A percentile compares a stretch with the other conserved stretches of the same genome.
Conservation (phyloP, 1,140 invertebrate genomes). For the Aphelenchoides fujianensis region DNA sequence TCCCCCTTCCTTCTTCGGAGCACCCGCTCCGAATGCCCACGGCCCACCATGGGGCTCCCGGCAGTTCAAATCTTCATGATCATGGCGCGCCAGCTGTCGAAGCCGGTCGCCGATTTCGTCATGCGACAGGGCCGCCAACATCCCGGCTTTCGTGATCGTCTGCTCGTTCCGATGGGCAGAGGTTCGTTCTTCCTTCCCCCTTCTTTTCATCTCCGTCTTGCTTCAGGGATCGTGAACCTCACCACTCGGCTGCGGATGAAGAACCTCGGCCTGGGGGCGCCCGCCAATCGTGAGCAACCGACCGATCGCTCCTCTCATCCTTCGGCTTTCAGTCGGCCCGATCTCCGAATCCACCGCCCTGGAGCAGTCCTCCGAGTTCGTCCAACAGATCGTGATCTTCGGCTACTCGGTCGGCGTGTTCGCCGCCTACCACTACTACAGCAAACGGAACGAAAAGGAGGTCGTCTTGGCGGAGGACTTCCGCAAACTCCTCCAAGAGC, state of each 20-base stretch:
- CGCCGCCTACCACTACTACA: slow-evolving; percentile 41
- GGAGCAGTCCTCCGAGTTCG: slow-evolving; percentile 46
- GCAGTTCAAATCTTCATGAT: slow-evolving; percentile 47
- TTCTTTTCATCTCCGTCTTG: background rate
- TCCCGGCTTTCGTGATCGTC: slow-evolving; percentile 37
- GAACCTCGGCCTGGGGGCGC: slow-evolving; percentile 45
- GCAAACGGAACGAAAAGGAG: slow-evolving; percentile 40
- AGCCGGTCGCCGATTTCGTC: slow-evolving; percentile 43
- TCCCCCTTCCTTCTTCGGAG: no score
- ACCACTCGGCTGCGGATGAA: slow-evolving; percentile 42
- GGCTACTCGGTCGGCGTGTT: slow-evolving; percentile 47
- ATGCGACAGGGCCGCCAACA: slow-evolving; percentile 41
- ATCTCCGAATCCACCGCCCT: slow-evolving; percentile 35
- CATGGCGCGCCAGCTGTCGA: slow-evolving; percentile 45
- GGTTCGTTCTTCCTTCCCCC: no score
- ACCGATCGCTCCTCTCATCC: no score
- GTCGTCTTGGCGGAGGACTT: slow-evolving; percentile 33
- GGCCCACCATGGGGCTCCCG: slow-evolving; percentile 35
- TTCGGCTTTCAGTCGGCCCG: no score
- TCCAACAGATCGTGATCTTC: slow-evolving; percentile 50
- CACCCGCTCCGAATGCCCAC: background rate
- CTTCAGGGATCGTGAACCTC: slow-evolving; percentile 42
- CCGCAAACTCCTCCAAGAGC: slow-evolving; percentile 9
- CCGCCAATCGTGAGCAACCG: no score
- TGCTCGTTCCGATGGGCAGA: slow-evolving; percentile 43